Base-by-base conservation (phyloP, 2,888 invertebrate genomes). In the Bombyx huttoni region DNA sequence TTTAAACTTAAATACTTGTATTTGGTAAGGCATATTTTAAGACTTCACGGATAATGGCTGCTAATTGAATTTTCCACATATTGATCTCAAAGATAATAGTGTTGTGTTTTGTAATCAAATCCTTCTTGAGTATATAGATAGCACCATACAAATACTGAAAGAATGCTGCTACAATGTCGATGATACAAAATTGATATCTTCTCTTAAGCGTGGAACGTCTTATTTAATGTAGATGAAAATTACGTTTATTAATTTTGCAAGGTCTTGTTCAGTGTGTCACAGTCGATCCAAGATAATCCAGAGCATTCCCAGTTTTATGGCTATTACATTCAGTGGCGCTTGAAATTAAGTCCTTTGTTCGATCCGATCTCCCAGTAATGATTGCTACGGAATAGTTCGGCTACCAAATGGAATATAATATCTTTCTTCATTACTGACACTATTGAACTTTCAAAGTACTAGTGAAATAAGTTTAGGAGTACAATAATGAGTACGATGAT, bases 201-300 rank as follows among this genome's bases (percentile, higher is more conserved):
- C 6, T 12, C 2, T 12, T 40, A 8, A 40, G 7, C 7, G 12
- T 12, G 40, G 12, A 40, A 40, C 12, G 9, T 12, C 40, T 8
- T 3, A 12, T 40, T 2, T 8, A 40, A 40, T 7, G 12, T 40
- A 40, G 6, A 12, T 12, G 9, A 40, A 12, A 40, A 40, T 40
- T 40, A 40, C 2, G 40, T 40, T 40, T 40, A 40, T 40, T 40
- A 40, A 40, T 40, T 40, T 40, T 40, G 40, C 40, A 40, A 40
- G 40, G 40, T 40, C 40, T 8, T 40, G 12, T 40, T 40, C 40
- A 40, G 52, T 54, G 50, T 47, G 48, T 34, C 51, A 53, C 51
- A 53, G 49, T 50, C 46, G 47, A 59, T 56, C 54, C 50, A 51
- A 57, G 52, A 48, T 45, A 40, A 40, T 52, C 51, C 40, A 40